Conservation (phyloP, 2,797 vertebrate genomes). For the Lutra lutra region DNA sequence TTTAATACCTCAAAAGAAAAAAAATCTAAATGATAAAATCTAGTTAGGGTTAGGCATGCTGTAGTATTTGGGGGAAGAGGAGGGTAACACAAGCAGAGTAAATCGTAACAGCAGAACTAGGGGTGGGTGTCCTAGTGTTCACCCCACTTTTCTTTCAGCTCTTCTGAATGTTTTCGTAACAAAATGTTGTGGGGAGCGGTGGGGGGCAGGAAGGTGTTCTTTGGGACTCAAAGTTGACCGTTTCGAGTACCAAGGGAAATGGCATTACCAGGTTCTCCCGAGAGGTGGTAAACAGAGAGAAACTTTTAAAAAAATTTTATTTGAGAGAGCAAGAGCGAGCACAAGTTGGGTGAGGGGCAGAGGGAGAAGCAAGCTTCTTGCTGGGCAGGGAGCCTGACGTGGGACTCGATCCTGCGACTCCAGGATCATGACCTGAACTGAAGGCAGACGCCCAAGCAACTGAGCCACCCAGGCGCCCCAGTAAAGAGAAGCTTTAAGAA, state of each 20-base stretch:
- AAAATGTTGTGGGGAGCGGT: too few relatives aligned
- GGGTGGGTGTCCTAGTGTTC: background rate
- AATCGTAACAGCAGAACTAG: rapidly evolving
- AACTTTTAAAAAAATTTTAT: too few relatives aligned
- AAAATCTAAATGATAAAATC: background rate
- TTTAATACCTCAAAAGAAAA: background rate
- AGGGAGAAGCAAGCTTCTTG: too few relatives aligned
- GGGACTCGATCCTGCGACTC: too few relatives aligned
- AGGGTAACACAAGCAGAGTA: background rate
- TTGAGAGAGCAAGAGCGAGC: too few relatives aligned
- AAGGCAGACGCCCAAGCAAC: too few relatives aligned
- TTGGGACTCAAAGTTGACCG: background rate
- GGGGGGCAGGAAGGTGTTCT: too few relatives aligned
- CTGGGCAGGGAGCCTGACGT: too few relatives aligned
- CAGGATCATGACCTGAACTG: too few relatives aligned
- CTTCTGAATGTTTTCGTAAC: background rate
- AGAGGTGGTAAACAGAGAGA: background rate
- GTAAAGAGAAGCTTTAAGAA: too few relatives aligned
- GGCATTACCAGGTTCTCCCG: rapidly evolving
- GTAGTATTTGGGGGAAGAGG: background rate
- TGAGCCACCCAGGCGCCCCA: too few relatives aligned
- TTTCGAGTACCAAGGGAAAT: background rate
- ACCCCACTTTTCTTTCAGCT: background rate
- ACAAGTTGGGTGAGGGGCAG: too few relatives aligned
- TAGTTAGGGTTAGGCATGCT: background rate